Percentiles rank a stretch among this genome's conserved stretches.
Conservation (phyloP, 2,113 vertebrate genomes). For the Macquaria australasica region DNA sequence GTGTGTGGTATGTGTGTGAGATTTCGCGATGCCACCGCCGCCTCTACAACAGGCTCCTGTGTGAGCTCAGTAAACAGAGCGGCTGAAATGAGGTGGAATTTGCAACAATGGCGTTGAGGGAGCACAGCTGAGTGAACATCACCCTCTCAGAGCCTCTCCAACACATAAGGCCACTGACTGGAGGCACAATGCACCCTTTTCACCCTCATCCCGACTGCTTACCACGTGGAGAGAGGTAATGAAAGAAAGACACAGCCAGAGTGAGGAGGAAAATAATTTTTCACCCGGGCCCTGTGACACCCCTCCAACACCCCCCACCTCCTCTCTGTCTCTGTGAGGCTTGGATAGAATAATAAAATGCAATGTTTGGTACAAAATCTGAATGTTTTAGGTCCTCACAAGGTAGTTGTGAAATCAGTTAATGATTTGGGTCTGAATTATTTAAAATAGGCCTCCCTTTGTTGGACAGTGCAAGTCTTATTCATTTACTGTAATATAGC, state of each 20-base stretch:
- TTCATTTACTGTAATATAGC: neutral
- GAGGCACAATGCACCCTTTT: slow-evolving; percentile 81
- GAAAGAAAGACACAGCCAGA: slow-evolving; percentile 62
- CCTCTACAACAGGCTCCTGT: slow-evolving; percentile 41
- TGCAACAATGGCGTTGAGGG: slow-evolving; percentile 82
- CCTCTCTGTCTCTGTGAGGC: slow-evolving; percentile 24
- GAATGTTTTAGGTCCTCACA: neutral
- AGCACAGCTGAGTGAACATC: slow-evolving; percentile 83
- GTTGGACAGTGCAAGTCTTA: neutral
- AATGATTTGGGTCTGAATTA: slow-evolving; percentile 5
- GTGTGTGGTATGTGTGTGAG: slow-evolving; percentile 1
- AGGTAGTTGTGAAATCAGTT: neutral
- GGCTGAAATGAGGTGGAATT: slow-evolving; percentile 78
- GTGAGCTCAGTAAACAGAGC: slow-evolving; percentile 69
- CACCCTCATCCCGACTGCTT: slow-evolving; percentile 65
- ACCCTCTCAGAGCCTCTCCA: slow-evolving; percentile 77
- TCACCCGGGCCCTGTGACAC: slow-evolving; percentile 54
- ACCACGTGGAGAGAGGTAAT: slow-evolving; percentile 77
- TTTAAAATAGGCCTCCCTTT: slow-evolving; percentile 10
- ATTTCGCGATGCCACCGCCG: neutral
- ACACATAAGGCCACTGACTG: slow-evolving; percentile 78
- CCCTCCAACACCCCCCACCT: neutral
- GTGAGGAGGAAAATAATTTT: slow-evolving; percentile 61
- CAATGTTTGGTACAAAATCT: slow-evolving; percentile 26
- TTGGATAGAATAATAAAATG: slow-evolving; percentile 62